Percentiles rank a stretch among this genome's conserved stretches.
Evolutionary conservation across 2,888 invertebrate genomes (phyloP).

Genomic region (Hypolimnas misippus): DNA sequence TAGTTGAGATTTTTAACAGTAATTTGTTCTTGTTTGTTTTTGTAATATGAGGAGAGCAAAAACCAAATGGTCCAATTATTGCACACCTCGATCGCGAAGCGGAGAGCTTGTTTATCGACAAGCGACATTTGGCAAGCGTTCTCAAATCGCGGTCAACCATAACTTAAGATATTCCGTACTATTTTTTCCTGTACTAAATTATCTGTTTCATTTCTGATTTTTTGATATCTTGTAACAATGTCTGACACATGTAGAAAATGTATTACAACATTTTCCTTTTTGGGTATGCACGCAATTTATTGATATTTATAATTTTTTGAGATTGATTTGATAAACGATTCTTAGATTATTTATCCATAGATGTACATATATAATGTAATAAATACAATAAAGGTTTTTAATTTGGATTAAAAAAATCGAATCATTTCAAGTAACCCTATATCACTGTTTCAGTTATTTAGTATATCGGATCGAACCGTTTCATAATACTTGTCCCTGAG

Average conservation of each 20-base stretch:
- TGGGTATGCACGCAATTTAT: no score
- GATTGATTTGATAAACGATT: no score
- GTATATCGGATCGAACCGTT: slow-evolving; percentile 29
- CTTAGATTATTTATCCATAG: no score
- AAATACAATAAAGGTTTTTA: no score
- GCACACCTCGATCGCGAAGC: not conserved
- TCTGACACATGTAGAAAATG: no score
- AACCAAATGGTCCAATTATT: not conserved
- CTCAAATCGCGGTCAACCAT: not conserved
- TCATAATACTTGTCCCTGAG: slow-evolving; percentile 37
- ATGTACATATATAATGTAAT: no score
- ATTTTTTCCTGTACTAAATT: not conserved
- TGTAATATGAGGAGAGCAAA: not conserved
- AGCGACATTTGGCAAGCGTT: slow-evolving; percentile 5
- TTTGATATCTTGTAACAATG: no score
- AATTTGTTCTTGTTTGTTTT: not conserved
- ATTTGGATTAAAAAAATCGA: not conserved
- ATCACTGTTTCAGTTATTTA: slow-evolving; percentile 26
- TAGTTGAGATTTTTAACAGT: not conserved
- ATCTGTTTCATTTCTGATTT: not conserved
- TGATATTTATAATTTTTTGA: no score
- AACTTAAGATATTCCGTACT: not conserved
- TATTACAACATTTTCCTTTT: no score
- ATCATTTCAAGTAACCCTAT: slow-evolving; percentile 19
- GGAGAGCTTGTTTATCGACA: slow-evolving; percentile 1